Evolutionary conservation across 1,140 invertebrate species (phyloP), one percentile per base, ranked within the genome.

Genomic region (Agrypnia vestita): DNA sequence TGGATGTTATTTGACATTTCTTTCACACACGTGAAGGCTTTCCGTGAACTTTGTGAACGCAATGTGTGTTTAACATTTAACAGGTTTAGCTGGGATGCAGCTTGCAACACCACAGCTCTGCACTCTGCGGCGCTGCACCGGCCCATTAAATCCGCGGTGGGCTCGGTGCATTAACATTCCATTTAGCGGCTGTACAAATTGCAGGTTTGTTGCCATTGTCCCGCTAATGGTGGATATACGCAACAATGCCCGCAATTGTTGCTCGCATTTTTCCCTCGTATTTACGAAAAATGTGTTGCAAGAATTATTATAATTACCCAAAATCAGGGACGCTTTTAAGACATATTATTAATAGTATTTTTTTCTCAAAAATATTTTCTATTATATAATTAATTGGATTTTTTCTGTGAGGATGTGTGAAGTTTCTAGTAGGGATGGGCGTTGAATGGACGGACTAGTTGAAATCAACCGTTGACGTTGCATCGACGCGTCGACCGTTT

Each of bases 171-270:
- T 64, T 64, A 64, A 35, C 61, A 64, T 64, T 44, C 56, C 59
- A 62, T 62, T 62, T 62, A 62, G 59, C 25, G 59, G 59, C 59
- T 21, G 25, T 43, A 62, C 59, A 43, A 64, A 64, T 43, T 64
- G 25, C 8, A 43, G 61, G 19, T 13, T 12, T 25, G 13, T 64
- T 64, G 61, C 61, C 61, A 64, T 43, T 35, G 25, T 13, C 19
- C 59, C 21, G 59, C 19, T 64, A 64, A 64, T 64, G 61, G 61
- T 13, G 59, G 11, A 43, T 25, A 51, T 51, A 62, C 3, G 59
- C 25, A 25, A 62, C 59, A 62, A 11, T 62, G 59, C 59, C 12
- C 25, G 19, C 59, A 21, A 62, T 62, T 43, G 59, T 62, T 56
- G 25, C 4, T 25, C 21, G 12, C 12, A 35, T 43, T 43, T 62